phyloP scores from a whole-genome alignment of 2,113 vertebrate species.

The Sardina pilchardus region DNA sequence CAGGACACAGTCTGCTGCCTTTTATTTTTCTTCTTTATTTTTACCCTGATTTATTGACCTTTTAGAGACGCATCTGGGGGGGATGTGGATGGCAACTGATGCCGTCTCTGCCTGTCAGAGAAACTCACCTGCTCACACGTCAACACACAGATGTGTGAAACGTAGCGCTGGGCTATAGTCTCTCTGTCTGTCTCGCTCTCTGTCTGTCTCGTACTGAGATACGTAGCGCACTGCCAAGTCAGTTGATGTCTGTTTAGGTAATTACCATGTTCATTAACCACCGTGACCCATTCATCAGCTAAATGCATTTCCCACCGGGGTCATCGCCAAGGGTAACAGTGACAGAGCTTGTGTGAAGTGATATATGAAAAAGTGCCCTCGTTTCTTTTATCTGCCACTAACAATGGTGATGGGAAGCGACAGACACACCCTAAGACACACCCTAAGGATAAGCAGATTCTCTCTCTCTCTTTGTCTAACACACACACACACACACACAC shows the following conservation, averaged over 20 bases:
- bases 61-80: background rate
- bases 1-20: no score
- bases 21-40: no score
- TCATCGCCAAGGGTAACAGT: background rate
- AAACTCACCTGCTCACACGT: background rate
- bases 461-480: background rate
- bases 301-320: background rate
- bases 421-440: background rate
- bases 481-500: background rate
- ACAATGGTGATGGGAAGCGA: slow-evolving; percentile 5
- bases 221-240: background rate
- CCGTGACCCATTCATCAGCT: background rate
- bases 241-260: background rate
- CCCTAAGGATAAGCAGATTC: slow-evolving; percentile 7
- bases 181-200: no score
- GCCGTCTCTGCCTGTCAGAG: background rate
- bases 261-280: slow-evolving; percentile 11
- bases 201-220: background rate
- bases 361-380: slow-evolving; percentile 8
- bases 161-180: background rate
- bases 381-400: background rate
- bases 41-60: background rate
- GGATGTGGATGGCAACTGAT: background rate
- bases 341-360: slow-evolving; percentile 3
- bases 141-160: background rate